These are phyloP conservation scores for Crocodylus rhombifer DNA, from an alignment of 2,797 vertebrate species.

Conservation along the genomic window DNA sequence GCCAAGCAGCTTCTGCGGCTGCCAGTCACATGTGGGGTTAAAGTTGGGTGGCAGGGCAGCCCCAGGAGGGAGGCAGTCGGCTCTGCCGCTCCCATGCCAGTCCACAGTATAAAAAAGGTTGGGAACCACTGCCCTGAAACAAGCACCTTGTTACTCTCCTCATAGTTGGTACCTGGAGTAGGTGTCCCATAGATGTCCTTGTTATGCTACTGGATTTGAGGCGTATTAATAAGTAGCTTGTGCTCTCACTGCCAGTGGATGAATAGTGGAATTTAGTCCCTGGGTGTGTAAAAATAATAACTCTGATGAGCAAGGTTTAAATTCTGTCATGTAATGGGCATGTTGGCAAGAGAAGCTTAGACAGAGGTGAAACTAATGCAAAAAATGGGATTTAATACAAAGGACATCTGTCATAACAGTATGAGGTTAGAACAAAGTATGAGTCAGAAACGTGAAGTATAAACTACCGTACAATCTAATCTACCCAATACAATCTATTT, in stretches of 20 bases:
- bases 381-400: accelerated
- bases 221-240: not conserved
- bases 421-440: accelerated
- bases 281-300: not conserved
- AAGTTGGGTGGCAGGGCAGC: too few species aligned
- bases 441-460: not conserved
- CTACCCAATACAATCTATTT: not conserved
- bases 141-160: too few species aligned
- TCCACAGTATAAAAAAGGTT: too few species aligned
- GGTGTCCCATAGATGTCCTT: too few species aligned
- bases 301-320: not conserved
- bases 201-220: not conserved
- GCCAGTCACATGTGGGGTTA: too few species aligned
- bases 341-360: too few species aligned
- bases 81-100: too few species aligned
- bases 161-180: too few species aligned
- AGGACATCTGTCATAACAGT: not conserved
- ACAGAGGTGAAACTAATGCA: not conserved
- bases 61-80: too few species aligned
- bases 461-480: not conserved
- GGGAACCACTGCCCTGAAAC: too few species aligned
- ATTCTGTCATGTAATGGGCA: too few species aligned
- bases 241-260: not conserved
- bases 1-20: too few species aligned
- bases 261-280: not conserved